phyloP scores from a whole-genome alignment of 2,888 invertebrate species.

The Amphipoea lucens region DNA sequence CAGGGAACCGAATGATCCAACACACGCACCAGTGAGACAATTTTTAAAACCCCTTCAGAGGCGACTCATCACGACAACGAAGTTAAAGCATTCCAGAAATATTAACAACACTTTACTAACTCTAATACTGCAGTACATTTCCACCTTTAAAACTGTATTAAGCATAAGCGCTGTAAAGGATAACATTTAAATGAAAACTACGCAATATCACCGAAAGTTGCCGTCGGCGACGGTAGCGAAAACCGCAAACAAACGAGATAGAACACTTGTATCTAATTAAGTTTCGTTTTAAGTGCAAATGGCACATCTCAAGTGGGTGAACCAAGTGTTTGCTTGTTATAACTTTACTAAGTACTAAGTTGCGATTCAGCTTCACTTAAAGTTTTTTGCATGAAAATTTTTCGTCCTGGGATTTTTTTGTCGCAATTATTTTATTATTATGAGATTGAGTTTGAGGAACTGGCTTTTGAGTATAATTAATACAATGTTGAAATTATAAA shows the following conservation, averaged over 20 bases:
- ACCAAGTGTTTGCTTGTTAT: conserved; percentile 76
- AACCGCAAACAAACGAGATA: conserved; percentile 63
- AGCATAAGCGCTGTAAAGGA: conserved; percentile 8
- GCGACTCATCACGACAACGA: too few species aligned
- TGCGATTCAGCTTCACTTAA: conserved; percentile 39
- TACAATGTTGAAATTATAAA: too few species aligned
- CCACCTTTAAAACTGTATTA: not conserved
- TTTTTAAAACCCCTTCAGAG: not conserved
- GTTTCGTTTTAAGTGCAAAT: conserved; percentile 75
- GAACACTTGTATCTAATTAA: conserved; percentile 75
- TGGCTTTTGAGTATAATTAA: not conserved
- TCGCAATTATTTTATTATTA: not conserved
- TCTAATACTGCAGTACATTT: not conserved
- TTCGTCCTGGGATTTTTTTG: not conserved
- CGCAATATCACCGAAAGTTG: conserved; percentile 42
- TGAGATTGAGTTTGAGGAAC: not conserved
- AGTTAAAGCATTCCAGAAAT: not conserved
- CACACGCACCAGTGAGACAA: not conserved
- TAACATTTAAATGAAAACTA: conserved; percentile 48
- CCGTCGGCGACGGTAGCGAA: conserved; percentile 30
- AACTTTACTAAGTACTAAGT: conserved; percentile 69
- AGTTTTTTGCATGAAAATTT: conserved; percentile 17
- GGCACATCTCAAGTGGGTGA: conserved; percentile 71
- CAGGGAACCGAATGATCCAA: not conserved
- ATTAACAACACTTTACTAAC: not conserved